phyloP scores from a whole-genome alignment of 2,113 vertebrate genomes.

The Blennius ocellaris region DNA sequence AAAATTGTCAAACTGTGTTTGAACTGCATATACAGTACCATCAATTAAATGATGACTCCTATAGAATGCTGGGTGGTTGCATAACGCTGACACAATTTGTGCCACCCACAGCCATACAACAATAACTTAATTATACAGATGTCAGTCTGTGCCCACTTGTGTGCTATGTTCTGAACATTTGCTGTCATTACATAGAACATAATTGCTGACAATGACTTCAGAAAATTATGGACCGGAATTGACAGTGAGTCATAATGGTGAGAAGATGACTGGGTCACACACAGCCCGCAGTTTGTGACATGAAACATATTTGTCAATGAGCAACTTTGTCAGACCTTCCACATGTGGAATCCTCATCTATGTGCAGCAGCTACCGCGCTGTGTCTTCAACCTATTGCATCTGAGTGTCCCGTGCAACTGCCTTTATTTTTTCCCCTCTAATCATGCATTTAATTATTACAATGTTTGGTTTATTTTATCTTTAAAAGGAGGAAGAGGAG shows the following conservation, averaged over 20 bases:
- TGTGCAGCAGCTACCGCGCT: too few species aligned
- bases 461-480: too few species aligned
- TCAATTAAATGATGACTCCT: conserved; percentile 37
- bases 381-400: too few species aligned
- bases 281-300: neutral
- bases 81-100: conserved; percentile 38
- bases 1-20: conserved; percentile 33
- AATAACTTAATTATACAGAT: conserved; percentile 67
- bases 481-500: too few species aligned
- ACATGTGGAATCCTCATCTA: too few species aligned
- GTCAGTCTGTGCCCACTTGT: conserved; percentile 58
- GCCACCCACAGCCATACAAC: conserved; percentile 55
- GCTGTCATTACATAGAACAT: conserved; percentile 52
- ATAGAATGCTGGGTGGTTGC: conserved; percentile 23
- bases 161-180: conserved; percentile 46
- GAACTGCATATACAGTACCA: conserved; percentile 12
- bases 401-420: too few species aligned
- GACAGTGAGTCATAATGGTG: conserved; percentile 28
- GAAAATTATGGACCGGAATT: conserved; percentile 36
- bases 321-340: neutral
- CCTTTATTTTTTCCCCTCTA: too few species aligned
- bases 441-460: too few species aligned
- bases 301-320: conserved; percentile 5
- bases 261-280: conserved; percentile 28
- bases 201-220: conserved; percentile 43